Evolutionary conservation across 1,140 invertebrate species (phyloP).

Genomic region (Teleopsis dalmanni): DNA sequence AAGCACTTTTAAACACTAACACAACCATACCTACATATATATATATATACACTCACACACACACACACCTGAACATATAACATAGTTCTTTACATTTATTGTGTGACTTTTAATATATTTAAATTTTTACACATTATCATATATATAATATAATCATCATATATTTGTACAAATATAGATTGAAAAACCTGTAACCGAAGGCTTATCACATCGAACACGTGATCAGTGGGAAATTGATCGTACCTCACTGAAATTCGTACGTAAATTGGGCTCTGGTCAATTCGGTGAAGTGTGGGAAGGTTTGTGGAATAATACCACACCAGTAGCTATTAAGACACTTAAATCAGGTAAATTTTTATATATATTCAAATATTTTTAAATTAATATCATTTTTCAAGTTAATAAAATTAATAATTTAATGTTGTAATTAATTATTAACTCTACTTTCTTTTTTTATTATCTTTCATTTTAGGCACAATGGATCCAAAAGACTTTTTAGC

Average conservation of each 20-base stretch:
- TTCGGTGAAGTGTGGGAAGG: slow-evolving; percentile 99
- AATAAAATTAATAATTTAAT: background rate
- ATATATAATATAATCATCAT: background rate
- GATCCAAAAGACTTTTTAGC: slow-evolving; percentile 96
- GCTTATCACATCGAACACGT: slow-evolving; percentile 89
- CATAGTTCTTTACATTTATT: background rate
- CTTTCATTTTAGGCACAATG: slow-evolving; percentile 66
- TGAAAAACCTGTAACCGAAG: slow-evolving; percentile 95
- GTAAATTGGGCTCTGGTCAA: slow-evolving; percentile 96
- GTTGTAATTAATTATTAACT: background rate
- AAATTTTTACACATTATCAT: background rate
- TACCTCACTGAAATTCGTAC: slow-evolving; percentile 86
- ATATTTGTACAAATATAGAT: slow-evolving; percentile 56
- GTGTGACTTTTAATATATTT: background rate
- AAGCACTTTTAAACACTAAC: no score
- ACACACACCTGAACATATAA: background rate
- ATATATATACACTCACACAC: background rate
- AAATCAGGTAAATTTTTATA: slow-evolving; percentile 65
- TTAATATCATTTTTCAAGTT: background rate
- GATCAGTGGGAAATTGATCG: slow-evolving; percentile 99
- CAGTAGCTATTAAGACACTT: slow-evolving; percentile 96
- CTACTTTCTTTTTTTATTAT: background rate
- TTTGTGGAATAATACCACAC: slow-evolving; percentile 96
- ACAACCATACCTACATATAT: slow-evolving; percentile 2
- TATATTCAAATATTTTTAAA: background rate